Percentiles rank a stretch among this genome's conserved stretches.
These are phyloP conservation scores for Carposina sasakii DNA, from an alignment of 1,140 invertebrate genomes.

Conservation along the genomic window DNA sequence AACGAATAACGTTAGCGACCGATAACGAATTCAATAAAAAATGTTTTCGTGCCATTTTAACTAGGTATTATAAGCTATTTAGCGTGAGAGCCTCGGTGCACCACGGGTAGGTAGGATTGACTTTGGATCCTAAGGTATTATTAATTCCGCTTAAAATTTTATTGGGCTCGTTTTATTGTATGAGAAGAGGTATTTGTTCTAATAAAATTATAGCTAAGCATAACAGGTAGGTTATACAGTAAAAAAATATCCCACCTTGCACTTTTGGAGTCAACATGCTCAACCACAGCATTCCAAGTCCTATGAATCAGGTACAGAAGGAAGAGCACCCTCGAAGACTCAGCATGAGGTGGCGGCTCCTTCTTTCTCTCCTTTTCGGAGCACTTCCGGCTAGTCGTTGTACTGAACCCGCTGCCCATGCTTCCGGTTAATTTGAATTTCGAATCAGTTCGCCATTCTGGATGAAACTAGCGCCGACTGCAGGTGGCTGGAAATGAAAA, in stretches of 20 bases:
- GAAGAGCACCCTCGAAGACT: conserved; percentile 76
- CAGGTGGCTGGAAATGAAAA: conserved; percentile 5
- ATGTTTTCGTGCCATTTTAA: too few relatives aligned
- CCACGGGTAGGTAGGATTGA: too few relatives aligned
- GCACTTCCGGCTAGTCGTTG: conserved; percentile 43
- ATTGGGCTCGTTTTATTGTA: too few relatives aligned
- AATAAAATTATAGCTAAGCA: too few relatives aligned
- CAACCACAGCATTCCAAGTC: conserved; percentile 79
- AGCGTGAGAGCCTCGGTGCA: too few relatives aligned
- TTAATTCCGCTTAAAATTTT: too few relatives aligned
- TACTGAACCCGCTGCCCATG: conserved; percentile 55
- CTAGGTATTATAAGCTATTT: too few relatives aligned
- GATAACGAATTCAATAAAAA: too few relatives aligned
- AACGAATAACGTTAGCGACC: too few relatives aligned
- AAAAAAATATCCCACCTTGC: conserved; percentile 55
- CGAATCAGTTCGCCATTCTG: conserved; percentile 12
- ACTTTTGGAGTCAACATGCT: conserved; percentile 74
- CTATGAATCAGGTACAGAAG: conserved; percentile 79
- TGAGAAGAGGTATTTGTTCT: too few relatives aligned
- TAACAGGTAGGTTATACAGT: too few relatives aligned
- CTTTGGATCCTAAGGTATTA: too few relatives aligned
- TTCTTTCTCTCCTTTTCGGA: conserved; percentile 23
- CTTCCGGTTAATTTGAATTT: conserved; percentile 10
- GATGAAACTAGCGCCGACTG: neutral
- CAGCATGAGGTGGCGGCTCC: conserved; percentile 48